Evolutionary conservation across 2,797 vertebrate genomes (phyloP), one percentile per base, ranked within the genome.

Genomic region (Ceryle rudis): DNA sequence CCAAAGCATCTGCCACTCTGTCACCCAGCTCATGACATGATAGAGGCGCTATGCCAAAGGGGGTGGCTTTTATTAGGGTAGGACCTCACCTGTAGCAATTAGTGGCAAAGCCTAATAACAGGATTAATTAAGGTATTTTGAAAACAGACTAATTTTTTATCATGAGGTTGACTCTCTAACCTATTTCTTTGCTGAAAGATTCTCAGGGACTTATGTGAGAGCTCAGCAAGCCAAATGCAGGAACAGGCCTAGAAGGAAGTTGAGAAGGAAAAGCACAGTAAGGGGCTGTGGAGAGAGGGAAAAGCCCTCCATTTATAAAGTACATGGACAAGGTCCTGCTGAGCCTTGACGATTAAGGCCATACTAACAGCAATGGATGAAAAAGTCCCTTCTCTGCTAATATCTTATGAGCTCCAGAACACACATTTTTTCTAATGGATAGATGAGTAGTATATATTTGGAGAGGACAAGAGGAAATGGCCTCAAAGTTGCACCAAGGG

Each of bases 41-140:
- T 31, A 49, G 42, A 46, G 70, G 72, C 75, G 54, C 62, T 61
- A 0, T 0, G 4, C 62, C 86, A 81, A 54, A 85, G 33, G 6
- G 20, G 28, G n/a, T 61, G 62, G 74, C 67, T 81, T 85, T 88
- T 70, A 71, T 73, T 75, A 64, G 69, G 71, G 58, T 78, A 71
- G 58, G 77, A 57, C 41, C 52, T 58, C 77, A 93, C 73, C 90
- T 79, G 10, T 14, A 75, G 66, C 61, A 92, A 92, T 95, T 82
- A 81, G 79, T 55, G 78, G 83, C 67, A 66, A 93, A 90, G 47
- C 52, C 86, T 74, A 90, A 82, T 80, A 80, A 80, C 54, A 31
- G 47, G 74, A 93, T 95, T 94, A 93, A 95, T 92, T 62, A 84
- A 72, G 79, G 60, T 86, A 37, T 54, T 91, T 47, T 77, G 81